These are phyloP conservation scores for Mastomys natalensis DNA, from an alignment of 2,113 vertebrate genomes.

Conservation along the genomic window DNA sequence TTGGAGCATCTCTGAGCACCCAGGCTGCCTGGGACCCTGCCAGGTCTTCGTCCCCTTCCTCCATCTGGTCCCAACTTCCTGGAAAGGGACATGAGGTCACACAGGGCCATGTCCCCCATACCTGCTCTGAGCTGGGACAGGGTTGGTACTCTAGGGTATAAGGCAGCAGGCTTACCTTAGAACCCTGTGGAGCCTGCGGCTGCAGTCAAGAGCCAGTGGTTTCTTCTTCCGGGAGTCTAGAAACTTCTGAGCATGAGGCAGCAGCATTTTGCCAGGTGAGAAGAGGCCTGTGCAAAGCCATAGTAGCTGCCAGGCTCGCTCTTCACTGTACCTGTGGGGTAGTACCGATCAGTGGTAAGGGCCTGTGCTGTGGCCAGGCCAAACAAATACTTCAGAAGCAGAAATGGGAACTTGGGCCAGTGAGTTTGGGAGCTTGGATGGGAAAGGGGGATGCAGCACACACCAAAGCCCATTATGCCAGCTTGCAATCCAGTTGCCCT, in stretches of 20 bases:
- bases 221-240: slow-evolving; percentile 91
- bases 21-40: neutral
- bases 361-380: rapidly evolving
- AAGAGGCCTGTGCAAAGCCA: slow-evolving; percentile 98
- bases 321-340: slow-evolving; percentile 91
- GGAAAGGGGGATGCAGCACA: rapidly evolving
- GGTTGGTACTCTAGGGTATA: rapidly evolving
- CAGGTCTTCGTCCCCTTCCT: neutral
- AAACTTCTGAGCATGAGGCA: slow-evolving; percentile 93
- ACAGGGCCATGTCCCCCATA: neutral
- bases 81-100: neutral
- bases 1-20: neutral
- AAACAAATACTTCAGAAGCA: neutral
- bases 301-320: slow-evolving; percentile 96
- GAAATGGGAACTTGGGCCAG: neutral
- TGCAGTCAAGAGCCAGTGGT: slow-evolving; percentile 89
- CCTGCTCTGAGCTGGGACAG: neutral
- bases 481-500: neutral
- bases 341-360: rapidly evolving
- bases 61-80: neutral
- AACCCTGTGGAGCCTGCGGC: slow-evolving; percentile 91
- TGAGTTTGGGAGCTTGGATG: neutral
- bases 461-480: too few relatives aligned
- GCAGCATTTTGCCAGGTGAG: slow-evolving; percentile 91
- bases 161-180: slow-evolving; percentile 88